phyloP scores from a whole-genome alignment of 2,113 vertebrate species.

The Strigops habroptila region DNA sequence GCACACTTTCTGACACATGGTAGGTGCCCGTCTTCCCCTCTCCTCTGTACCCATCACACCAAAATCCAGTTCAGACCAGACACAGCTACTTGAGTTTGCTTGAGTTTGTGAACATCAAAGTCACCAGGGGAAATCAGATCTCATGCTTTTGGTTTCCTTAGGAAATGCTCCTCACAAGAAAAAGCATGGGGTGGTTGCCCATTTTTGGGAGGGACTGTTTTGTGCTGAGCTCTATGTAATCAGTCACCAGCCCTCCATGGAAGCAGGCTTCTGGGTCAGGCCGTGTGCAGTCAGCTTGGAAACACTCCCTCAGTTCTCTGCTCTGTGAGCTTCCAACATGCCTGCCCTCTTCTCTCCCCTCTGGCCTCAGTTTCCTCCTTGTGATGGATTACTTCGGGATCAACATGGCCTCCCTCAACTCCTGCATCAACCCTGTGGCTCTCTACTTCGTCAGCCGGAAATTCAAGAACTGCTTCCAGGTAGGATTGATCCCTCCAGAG shows the following conservation, averaged over 20 bases:
- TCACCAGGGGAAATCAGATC: not conserved
- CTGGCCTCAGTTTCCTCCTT: slow-evolving; percentile 79
- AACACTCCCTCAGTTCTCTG: not conserved
- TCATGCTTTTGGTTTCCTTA: not conserved
- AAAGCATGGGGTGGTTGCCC: not conserved
- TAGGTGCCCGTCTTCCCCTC: not conserved
- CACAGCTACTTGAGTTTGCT: not conserved
- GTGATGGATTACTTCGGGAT: slow-evolving; percentile 93
- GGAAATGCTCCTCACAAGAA: not conserved
- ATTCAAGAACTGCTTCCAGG: slow-evolving; percentile 94
- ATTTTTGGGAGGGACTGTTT: fast-evolving
- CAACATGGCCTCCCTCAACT: slow-evolving; percentile 93
- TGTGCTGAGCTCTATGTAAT: not conserved
- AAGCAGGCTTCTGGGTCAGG: not conserved
- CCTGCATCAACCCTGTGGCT: slow-evolving; percentile 91
- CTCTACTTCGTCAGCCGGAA: slow-evolving; percentile 92
- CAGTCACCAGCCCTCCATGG: fast-evolving
- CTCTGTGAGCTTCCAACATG: not conserved
- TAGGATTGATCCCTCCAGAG: slow-evolving; percentile 28
- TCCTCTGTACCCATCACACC: not conserved
- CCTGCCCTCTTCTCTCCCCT: not conserved
- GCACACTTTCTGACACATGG: not conserved
- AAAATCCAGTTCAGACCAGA: not conserved
- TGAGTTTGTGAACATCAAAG: not conserved
- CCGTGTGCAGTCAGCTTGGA: not conserved